These are phyloP conservation scores for Mactromeris polynyma DNA, from an alignment of 2,888 invertebrate species.

Conservation along the genomic window DNA sequence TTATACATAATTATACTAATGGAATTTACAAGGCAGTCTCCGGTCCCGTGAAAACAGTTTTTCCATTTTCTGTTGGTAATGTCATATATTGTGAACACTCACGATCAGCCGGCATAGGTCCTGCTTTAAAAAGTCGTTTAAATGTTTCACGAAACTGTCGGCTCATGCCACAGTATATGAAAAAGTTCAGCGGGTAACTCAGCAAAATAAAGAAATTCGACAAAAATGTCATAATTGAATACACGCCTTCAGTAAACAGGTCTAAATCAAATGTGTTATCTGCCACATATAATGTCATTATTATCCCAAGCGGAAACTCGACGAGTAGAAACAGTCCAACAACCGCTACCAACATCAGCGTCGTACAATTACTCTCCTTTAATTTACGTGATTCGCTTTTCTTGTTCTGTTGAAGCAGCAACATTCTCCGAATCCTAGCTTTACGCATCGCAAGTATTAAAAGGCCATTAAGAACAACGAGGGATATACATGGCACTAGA, in stretches of 20 bases:
- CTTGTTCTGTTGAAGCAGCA: conserved; percentile 92
- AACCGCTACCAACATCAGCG: conserved; percentile 87
- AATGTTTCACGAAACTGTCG: conserved; percentile 98
- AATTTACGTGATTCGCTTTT: conserved; percentile 86
- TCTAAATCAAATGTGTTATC: conserved; percentile 81
- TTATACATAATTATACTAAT: neutral
- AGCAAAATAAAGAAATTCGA: conserved; percentile 97
- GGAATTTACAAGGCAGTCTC: conserved; percentile 79
- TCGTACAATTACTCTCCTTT: conserved; percentile 86
- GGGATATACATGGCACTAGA: conserved; percentile 94
- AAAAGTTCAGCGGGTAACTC: conserved; percentile 97
- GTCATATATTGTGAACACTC: conserved; percentile 85
- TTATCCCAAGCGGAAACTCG: conserved; percentile 87
- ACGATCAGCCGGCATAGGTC: conserved; percentile 77
- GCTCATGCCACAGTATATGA: conserved; percentile 98
- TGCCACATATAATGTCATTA: conserved; percentile 92
- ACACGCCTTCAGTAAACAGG: conserved; percentile 72
- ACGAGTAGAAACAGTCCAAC: conserved; percentile 88
- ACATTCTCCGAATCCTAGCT: conserved; percentile 93
- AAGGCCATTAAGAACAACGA: conserved; percentile 95
- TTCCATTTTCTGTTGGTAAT: conserved; percentile 84
- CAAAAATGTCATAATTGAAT: conserved; percentile 87
- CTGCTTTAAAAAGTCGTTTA: conserved; percentile 91
- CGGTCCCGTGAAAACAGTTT: conserved; percentile 75
- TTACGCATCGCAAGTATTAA: conserved; percentile 94